Conservation (phyloP, 2,888 invertebrate genomes). For the Phyllotreta cruciferae region DNA sequence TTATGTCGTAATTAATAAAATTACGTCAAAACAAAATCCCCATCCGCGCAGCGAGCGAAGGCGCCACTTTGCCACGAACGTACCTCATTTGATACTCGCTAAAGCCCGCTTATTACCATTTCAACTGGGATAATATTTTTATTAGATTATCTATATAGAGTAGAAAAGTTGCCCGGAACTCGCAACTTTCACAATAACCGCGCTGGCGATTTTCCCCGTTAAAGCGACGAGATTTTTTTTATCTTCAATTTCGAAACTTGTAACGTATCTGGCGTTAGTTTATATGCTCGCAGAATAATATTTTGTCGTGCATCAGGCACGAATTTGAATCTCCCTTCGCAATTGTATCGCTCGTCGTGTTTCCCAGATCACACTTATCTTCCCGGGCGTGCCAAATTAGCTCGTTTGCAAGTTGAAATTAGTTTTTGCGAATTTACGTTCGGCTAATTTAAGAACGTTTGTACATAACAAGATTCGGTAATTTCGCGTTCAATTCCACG, state of each 20-base stretch:
- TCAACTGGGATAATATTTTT: conserved; percentile 20
- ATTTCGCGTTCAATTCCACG: conserved; percentile 13
- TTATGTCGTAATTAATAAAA: conserved; percentile 15
- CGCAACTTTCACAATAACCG: too few species aligned
- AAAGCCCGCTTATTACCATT: conserved; percentile 14
- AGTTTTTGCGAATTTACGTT: conserved; percentile 30
- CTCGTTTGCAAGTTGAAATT: conserved; percentile 35
- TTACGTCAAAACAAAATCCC: conserved; percentile 18
- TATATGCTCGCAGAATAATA: too few species aligned
- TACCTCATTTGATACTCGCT: conserved; percentile 20
- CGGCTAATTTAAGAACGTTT: conserved; percentile 27
- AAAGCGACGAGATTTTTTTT: too few species aligned
- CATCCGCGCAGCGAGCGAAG: conserved; percentile 3
- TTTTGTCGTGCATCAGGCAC: too few species aligned
- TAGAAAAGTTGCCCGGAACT: too few species aligned
- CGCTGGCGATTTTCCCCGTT: too few species aligned
- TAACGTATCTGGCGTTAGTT: too few species aligned
- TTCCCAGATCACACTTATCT: conserved; percentile 32
- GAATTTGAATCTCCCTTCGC: background rate
- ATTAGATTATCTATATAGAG: conserved; percentile 14
- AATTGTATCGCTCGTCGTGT: conserved; percentile 25
- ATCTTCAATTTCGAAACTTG: too few species aligned
- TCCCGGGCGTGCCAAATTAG: conserved; percentile 31
- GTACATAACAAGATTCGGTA: conserved; percentile 18
- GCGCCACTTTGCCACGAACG: background rate